Base-by-base conservation (phyloP, 2,797 vertebrate genomes). In the Pterois miles region DNA sequence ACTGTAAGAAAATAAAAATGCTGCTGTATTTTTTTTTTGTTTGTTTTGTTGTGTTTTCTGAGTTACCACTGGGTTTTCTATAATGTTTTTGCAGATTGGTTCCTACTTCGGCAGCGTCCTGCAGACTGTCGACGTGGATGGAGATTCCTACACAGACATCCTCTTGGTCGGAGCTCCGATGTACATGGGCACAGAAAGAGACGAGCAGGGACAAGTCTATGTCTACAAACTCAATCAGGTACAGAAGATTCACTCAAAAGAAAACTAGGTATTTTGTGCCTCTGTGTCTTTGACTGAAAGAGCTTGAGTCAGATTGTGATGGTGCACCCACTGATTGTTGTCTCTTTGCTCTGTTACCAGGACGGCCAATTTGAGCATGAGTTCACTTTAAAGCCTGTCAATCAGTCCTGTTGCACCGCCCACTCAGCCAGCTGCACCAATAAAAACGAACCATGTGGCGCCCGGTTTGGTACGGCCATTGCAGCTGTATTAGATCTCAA, bases 91-190 rank as follows among this genome's bases (percentile, higher is more conserved):
- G 13, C 88, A 99, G 98, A 98, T 99, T n/a, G 98, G 98, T 1
- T 99, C 98, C 27, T 99, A 99, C 87, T 99, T 98, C 25, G 98
- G 98, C 23, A 97, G 98, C 54, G 96, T 99, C 43, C 94, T 99
- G 72, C 98, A 97, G 73, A 98, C 97, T 0, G 22, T 98, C 0
- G 98, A 99, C 13, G 89, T 98, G 0, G 79, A 99, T 2, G 91
- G 88, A 12, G 98, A 99, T 86, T 95, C 94, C 6, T 87, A 94
- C 82, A 99, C 97, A 0, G 98, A 99, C 69, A 81, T 98, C 33
- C 96, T 99, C 56, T 92, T 99, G 48, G 95, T 99, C 0, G 98
- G 98, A 54, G 96, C 98, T 8, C 98, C 98, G 2, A 99, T 97
- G 96, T 99, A 94, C 87, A 99, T 99, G 98, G 98, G 98, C 67